Evolutionary conservation across 2,797 vertebrate genomes (phyloP).

Genomic region (Hydrocynus forskahlii): DNA sequence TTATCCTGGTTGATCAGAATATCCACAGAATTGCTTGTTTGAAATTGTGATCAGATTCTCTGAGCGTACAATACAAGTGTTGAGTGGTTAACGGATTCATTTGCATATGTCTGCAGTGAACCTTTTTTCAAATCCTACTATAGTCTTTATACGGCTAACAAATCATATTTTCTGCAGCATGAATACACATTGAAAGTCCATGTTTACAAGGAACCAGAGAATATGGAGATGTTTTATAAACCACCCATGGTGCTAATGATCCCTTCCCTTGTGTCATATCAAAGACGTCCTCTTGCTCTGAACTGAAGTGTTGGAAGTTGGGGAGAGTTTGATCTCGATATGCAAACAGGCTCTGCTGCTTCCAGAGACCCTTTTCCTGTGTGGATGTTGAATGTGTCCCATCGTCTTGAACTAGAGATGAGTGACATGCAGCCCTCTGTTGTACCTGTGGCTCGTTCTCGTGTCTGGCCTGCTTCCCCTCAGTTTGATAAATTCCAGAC

Average conservation of each 20-base stretch:
- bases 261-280: constrained; percentile 1
- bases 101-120: background rate
- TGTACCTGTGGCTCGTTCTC: background rate
- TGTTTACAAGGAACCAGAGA: background rate
- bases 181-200: too few relatives aligned
- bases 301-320: constrained; percentile 12
- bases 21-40: too few relatives aligned
- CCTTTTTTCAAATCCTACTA: background rate
- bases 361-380: background rate
- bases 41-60: background rate
- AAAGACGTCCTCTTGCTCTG: background rate
- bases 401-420: background rate
- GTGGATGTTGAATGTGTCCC: background rate
- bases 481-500: constrained; percentile 18
- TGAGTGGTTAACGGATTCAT: background rate
- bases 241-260: background rate
- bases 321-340: background rate
- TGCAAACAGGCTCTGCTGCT: background rate
- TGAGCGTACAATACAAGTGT: background rate
- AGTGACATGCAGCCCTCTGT: constrained; percentile 2
- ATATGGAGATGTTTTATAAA: background rate
- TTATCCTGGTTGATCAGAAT: too few relatives aligned
- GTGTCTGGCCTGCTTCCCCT: background rate
- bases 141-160: background rate
- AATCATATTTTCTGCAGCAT: background rate